These are phyloP conservation scores for Synergus gifuensis DNA, from an alignment of 2,888 invertebrate species.

Conservation along the genomic window DNA sequence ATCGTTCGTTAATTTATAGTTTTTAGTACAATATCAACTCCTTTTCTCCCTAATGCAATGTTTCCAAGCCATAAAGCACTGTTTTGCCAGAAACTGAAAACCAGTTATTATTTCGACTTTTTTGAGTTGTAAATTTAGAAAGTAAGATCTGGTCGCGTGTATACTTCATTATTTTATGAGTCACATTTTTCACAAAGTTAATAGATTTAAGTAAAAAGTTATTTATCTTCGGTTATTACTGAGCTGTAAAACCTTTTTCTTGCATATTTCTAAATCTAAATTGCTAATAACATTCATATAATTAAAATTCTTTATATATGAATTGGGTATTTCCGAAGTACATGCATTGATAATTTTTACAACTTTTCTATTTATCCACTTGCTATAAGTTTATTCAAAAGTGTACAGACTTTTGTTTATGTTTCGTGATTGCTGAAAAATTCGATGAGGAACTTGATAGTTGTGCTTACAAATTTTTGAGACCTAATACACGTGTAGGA, in stretches of 20 bases:
- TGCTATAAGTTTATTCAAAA: no score
- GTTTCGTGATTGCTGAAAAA: no score
- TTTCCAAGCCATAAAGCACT: conserved; percentile 18
- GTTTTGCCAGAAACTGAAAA: neutral
- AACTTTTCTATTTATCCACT: no score
- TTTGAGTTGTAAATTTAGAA: neutral
- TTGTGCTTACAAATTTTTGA: no score
- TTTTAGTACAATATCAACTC: conserved; percentile 17
- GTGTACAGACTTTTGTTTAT: no score
- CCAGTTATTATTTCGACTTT: conserved; percentile 10
- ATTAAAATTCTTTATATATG: no score
- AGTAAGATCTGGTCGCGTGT: neutral
- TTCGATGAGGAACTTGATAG: no score
- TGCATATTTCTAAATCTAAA: neutral
- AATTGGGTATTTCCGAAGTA: no score
- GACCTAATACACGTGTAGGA: no score
- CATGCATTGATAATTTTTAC: no score
- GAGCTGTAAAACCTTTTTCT: neutral
- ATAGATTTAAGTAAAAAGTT: neutral
- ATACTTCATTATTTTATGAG: neutral
- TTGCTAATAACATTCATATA: neutral
- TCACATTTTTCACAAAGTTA: neutral
- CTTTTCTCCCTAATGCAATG: neutral
- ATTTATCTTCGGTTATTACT: neutral
- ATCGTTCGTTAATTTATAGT: conserved; percentile 27